Evolutionary conservation across 2,888 invertebrate species (phyloP), one percentile per base, ranked within the genome.

Genomic region (Troides helena): DNA sequence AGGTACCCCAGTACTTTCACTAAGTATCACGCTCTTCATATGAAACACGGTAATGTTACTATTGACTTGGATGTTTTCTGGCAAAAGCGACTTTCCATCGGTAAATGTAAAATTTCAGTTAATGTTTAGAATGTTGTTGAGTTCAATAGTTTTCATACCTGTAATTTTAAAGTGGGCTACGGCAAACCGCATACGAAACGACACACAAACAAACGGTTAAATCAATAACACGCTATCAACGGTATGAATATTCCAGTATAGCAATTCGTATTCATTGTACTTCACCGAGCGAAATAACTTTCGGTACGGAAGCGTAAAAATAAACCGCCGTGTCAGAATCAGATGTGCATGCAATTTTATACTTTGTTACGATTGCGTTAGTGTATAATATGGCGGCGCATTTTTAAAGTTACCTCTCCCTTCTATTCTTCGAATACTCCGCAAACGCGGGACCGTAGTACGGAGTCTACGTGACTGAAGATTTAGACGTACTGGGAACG

Each of bases 271-370:
- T 82, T 81, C 83, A 78, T 62, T 71, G 66, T 68, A 81, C 77
- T 81, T 77, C 76, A 78, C 74, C 74, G 70, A 72, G 77, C 75
- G 59, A 68, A 68, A 68, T 68, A 68, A 63, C 68, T 63, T 58
- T 58, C 76, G 79, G 74, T 77, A 77, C 76, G 73, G 74, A 73
- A 71, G 74, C 76, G 75, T 78, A 79, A 75, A 81, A 81, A 80
- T 77, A 79, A 79, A 80, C 76, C 77, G 73, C 72, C 71, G 74
- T 36, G 30, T 62, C 73, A 65, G 70, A 70, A 79, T 75, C 76
- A 75, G 73, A 75, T 78, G 78, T 79, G 75, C 76, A 80, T 78
- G 78, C 80, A 81, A 80, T 79, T 78, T 76, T 71, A 78, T 76
- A 66, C 72, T 74, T 75, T 74, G 73, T 75, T 76, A 75, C 74